phyloP scores from a whole-genome alignment of 2,888 invertebrate species.

The Meteorus colon region DNA sequence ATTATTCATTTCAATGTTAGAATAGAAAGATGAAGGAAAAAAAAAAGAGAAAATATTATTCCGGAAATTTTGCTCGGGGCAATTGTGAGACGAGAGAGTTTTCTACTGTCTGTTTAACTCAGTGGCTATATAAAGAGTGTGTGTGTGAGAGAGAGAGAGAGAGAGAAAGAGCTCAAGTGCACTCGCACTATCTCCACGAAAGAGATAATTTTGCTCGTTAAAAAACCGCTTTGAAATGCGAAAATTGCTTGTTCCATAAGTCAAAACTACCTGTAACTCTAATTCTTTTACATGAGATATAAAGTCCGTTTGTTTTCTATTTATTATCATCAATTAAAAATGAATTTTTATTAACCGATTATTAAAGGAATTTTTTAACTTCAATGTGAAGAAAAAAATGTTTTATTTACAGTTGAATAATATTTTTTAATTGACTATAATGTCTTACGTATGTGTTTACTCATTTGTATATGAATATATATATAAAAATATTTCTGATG shows the following conservation, averaged over 20 bases:
- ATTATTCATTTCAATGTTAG: neutral
- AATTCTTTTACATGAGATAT: neutral
- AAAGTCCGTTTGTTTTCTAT: neutral
- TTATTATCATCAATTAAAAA: neutral
- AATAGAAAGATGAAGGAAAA: neutral
- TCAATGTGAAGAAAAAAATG: neutral
- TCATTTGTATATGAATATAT: neutral
- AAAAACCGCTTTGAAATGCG: conserved; percentile 22
- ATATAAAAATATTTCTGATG: conserved; percentile 1
- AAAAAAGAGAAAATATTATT: conserved; percentile 16
- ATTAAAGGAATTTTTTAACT: too few relatives aligned
- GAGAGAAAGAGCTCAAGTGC: conserved; percentile 1
- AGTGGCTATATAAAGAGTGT: conserved; percentile 10
- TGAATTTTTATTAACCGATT: neutral
- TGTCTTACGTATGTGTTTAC: conserved; percentile 6
- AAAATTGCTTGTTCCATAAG: conserved; percentile 29
- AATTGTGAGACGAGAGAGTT: neutral
- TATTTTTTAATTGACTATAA: neutral
- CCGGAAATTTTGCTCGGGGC: too few relatives aligned
- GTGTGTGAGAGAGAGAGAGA: neutral
- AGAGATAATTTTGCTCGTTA: conserved; percentile 28
- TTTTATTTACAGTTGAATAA: neutral
- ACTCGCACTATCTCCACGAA: neutral
- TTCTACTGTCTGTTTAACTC: conserved; percentile 22
- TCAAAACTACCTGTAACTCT: neutral